Evolutionary conservation across 2,888 invertebrate species (phyloP).

Genomic region (Eledone cirrhosa): DNA sequence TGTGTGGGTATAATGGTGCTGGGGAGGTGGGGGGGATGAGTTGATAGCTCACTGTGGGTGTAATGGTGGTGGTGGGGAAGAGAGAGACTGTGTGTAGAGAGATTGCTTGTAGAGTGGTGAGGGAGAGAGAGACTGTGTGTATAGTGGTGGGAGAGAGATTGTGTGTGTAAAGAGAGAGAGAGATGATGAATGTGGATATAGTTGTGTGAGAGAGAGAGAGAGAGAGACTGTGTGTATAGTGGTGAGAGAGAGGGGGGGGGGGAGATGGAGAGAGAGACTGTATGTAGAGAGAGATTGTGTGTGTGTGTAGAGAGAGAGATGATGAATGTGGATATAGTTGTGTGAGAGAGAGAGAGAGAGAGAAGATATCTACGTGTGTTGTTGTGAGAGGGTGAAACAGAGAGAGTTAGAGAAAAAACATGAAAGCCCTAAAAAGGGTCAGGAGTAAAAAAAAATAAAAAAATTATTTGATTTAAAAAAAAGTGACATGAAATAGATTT

Average conservation of each 20-base stretch:
- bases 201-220: not conserved
- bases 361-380: not conserved
- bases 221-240: not conserved
- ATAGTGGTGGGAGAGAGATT: not conserved
- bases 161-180: not conserved
- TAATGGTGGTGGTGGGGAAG: no score
- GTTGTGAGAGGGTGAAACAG: not conserved
- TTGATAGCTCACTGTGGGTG: no score
- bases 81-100: not conserved
- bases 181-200: not conserved
- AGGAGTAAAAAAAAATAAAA: not conserved
- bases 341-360: slow-evolving; percentile 11
- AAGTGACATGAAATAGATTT: no score
- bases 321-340: not conserved
- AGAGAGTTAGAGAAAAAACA: not conserved
- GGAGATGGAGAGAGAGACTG: not conserved
- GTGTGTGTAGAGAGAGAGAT: not conserved
- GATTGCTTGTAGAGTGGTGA: not conserved
- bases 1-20: not conserved
- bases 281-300: not conserved
- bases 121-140: not conserved
- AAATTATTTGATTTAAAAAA: no score
- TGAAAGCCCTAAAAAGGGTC: not conserved
- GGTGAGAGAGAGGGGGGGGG: slow-evolving; percentile 3
- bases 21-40: not conserved